phyloP scores from a whole-genome alignment of 2,797 vertebrate species.

The Prionace glauca region DNA sequence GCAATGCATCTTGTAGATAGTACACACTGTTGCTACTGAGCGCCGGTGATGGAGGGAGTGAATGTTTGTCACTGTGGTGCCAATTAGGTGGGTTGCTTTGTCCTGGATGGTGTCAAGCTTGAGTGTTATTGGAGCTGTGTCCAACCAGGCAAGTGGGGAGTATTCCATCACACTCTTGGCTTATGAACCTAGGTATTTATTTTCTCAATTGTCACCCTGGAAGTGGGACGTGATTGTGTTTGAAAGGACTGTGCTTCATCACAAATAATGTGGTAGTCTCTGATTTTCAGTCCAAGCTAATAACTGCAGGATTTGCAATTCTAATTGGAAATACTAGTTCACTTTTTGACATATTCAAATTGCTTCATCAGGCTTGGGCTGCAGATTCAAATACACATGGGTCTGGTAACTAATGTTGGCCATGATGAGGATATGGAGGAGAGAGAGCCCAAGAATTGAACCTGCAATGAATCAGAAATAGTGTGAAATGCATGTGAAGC shows the following conservation, averaged over 20 bases:
- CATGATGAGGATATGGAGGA: neutral
- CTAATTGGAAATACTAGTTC: neutral
- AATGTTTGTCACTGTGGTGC: too few species aligned
- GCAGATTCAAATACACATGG: neutral
- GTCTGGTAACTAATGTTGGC: neutral
- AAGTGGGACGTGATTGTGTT: neutral
- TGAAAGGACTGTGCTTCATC: neutral
- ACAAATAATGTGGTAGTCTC: neutral
- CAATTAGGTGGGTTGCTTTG: too few species aligned
- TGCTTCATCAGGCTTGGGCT: neutral
- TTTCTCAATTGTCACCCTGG: neutral
- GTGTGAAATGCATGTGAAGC: too few species aligned
- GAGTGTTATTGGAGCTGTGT: too few species aligned
- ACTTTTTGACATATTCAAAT: neutral
- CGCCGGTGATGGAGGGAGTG: too few species aligned
- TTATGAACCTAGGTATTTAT: neutral
- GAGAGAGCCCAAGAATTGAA: neutral
- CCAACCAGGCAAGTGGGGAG: too few species aligned
- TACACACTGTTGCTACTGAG: too few species aligned
- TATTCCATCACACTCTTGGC: too few species aligned
- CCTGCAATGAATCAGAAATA: neutral
- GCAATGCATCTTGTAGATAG: too few species aligned
- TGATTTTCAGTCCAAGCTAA: neutral
- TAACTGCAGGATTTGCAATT: neutral
- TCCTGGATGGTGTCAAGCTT: too few species aligned